Conservation (phyloP, 1,140 invertebrate species). For the Maniola jurtina region DNA sequence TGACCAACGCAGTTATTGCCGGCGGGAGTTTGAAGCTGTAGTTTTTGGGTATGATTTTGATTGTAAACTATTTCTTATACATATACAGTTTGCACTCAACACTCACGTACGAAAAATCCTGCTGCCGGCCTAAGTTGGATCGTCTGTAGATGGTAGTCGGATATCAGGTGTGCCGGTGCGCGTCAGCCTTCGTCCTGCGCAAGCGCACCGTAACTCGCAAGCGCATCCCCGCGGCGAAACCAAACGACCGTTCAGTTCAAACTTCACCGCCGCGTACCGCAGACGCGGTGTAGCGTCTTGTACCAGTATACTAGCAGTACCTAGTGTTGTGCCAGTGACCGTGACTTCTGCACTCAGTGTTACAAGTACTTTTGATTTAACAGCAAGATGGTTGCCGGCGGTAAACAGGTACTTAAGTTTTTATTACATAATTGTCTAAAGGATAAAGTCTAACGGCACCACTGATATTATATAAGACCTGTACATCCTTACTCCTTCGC, state of each 20-base stretch:
- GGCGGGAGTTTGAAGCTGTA: too few species aligned
- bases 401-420: slow-evolving; percentile 63
- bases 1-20: too few species aligned
- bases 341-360: slow-evolving; percentile 56
- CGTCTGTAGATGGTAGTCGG: neutral
- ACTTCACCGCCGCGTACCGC: slow-evolving; percentile 67
- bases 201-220: slow-evolving; percentile 42
- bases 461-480: slow-evolving; percentile 14
- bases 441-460: slow-evolving; percentile 14
- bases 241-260: slow-evolving; percentile 64
- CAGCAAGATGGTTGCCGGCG: slow-evolving; percentile 70
- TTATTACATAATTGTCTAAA: slow-evolving; percentile 37
- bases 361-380: slow-evolving; percentile 31
- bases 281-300: slow-evolving; percentile 61
- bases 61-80: too few species aligned
- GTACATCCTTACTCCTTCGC: neutral
- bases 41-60: too few species aligned
- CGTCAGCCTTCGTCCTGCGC: slow-evolving; percentile 59
- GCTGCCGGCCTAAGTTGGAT: neutral
- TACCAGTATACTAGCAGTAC: slow-evolving; percentile 28
- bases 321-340: slow-evolving; percentile 55
- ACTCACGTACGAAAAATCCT: too few species aligned
- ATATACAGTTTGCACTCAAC: too few species aligned
- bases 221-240: slow-evolving; percentile 58
- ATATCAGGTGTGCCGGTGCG: slow-evolving; percentile 40